Evolutionary conservation across 2,113 vertebrate genomes (phyloP).

Genomic region (Pipra filicauda): DNA sequence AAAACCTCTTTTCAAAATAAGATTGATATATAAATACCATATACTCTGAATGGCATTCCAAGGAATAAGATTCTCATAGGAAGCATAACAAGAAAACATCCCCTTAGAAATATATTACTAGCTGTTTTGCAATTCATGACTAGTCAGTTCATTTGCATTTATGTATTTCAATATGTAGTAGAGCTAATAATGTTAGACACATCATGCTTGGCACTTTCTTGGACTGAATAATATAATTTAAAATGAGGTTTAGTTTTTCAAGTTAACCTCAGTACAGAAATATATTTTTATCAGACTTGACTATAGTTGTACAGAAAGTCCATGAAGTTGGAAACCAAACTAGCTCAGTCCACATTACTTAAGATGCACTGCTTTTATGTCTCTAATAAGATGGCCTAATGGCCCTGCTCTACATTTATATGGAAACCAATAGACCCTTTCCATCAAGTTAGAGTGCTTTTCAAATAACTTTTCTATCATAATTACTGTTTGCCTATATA

Average conservation of each 20-base stretch:
- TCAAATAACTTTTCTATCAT: background rate
- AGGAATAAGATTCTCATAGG: background rate
- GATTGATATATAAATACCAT: background rate
- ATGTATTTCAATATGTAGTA: conserved; percentile 9
- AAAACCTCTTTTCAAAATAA: background rate
- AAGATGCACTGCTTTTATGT: background rate
- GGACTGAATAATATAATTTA: background rate
- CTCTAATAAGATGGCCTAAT: background rate
- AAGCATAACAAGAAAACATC: conserved; percentile 1
- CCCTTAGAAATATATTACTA: background rate
- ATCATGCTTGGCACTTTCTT: background rate
- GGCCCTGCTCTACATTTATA: background rate
- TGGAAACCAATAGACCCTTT: background rate
- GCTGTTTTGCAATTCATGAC: conserved; percentile 22
- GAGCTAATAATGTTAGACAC: conserved; percentile 24
- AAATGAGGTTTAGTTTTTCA: background rate
- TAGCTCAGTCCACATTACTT: background rate
- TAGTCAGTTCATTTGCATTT: conserved; percentile 26
- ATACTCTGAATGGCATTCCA: background rate
- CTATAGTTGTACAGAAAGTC: background rate
- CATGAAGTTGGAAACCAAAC: background rate
- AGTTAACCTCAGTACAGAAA: background rate
- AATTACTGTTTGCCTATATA: background rate
- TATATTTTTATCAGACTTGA: background rate
- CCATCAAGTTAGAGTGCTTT: background rate